Percentiles rank a stretch among this genome's conserved stretches.
phyloP scores from a whole-genome alignment of 2,888 invertebrate species.

The Cloeon dipterum region DNA sequence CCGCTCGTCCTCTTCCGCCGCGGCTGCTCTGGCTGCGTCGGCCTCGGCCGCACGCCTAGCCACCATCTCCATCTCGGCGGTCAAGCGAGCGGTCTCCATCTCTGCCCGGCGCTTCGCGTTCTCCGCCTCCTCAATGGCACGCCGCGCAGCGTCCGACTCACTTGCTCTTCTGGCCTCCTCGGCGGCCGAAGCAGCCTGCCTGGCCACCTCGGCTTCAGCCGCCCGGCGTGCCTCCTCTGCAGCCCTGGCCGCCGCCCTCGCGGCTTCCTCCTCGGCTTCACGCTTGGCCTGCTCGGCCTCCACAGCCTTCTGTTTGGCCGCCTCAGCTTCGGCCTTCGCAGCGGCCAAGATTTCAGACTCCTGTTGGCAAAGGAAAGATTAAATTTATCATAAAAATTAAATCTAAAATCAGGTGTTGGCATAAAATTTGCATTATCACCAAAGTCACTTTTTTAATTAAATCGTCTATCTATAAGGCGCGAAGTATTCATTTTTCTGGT shows the following conservation, averaged over 20 bases:
- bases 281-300: slow-evolving; percentile 15
- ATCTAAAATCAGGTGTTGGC: background rate
- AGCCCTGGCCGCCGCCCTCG: slow-evolving; percentile 11
- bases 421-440: no score
- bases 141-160: slow-evolving; percentile 9
- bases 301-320: slow-evolving; percentile 3
- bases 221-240: slow-evolving; percentile 10
- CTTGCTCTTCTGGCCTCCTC: slow-evolving; percentile 12
- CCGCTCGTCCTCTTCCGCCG: slow-evolving; percentile 9
- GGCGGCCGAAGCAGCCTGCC: slow-evolving; percentile 11
- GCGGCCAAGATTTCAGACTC: background rate
- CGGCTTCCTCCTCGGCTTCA: slow-evolving; percentile 14
- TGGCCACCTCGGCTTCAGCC: slow-evolving; percentile 8
- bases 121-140: background rate
- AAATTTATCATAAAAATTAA: background rate
- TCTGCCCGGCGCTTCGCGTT: no score
- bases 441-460: no score
- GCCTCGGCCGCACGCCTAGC: slow-evolving; percentile 9
- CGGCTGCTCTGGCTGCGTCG: slow-evolving; percentile 9
- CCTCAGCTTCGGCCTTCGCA: slow-evolving; percentile 3
- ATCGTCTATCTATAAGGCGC: background rate
- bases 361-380: no score
- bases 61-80: no score
- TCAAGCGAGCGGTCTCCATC: no score
- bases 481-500: no score